Percentiles rank a stretch among this genome's conserved stretches.
phyloP scores from a whole-genome alignment of 2,888 invertebrate genomes.

The Cephus pulcher region DNA sequence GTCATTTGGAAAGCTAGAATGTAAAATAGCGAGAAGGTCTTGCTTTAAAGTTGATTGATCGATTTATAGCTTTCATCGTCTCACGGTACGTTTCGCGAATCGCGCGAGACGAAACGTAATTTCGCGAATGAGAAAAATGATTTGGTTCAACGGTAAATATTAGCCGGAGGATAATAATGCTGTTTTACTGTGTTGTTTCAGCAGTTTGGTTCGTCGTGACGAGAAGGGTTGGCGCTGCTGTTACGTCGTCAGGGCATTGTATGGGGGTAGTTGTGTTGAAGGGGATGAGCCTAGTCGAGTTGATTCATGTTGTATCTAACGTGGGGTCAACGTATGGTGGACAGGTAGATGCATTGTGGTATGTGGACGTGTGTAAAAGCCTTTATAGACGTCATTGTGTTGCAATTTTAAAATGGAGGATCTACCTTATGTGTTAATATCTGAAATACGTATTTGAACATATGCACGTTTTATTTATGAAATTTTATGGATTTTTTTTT shows the following conservation, averaged over 20 bases:
- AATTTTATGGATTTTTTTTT: conserved; percentile 65
- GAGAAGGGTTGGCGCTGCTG: conserved; percentile 22
- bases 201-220: conserved; percentile 49
- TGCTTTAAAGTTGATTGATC: not conserved
- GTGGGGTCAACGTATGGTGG: not conserved
- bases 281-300: not conserved
- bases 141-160: not conserved
- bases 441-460: conserved; percentile 59
- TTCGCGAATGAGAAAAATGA: not conserved
- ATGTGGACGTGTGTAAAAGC: not conserved
- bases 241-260: not conserved
- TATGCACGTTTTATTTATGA: conserved; percentile 65
- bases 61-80: not conserved
- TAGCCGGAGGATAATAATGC: not conserved
- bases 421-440: conserved; percentile 61
- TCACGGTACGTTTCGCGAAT: not conserved
- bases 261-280: not conserved
- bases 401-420: conserved; percentile 41
- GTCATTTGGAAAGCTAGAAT: not conserved
- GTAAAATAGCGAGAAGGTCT: not conserved
- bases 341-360: not conserved
- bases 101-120: not conserved
- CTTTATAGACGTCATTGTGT: not conserved
- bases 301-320: not conserved
- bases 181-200: conserved; percentile 39